Conservation (phyloP, 2,888 invertebrate genomes). For the Mythimna pallens region DNA sequence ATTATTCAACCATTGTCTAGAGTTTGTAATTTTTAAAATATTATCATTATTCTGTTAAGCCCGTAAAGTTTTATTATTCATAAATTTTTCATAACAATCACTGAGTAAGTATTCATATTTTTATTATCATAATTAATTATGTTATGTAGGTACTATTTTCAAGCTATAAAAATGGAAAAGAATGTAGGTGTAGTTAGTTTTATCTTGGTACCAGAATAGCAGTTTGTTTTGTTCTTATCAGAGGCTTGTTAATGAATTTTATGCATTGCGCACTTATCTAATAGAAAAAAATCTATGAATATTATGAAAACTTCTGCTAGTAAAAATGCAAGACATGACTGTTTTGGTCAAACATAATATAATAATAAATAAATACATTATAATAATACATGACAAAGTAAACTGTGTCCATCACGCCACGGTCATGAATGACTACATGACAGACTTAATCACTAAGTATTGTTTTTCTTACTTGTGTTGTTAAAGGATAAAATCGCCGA, state of each 20-base stretch:
- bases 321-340: not conserved
- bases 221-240: constrained; percentile 7
- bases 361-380: too few species aligned
- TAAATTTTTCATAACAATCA: not conserved
- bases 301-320: not conserved
- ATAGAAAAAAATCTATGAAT: not conserved
- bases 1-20: constrained; percentile 4
- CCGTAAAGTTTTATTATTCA: not conserved
- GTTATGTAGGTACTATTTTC: not conserved
- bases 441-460: too few species aligned
- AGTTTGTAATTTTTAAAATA: not conserved
- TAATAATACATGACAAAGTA: too few species aligned
- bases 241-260: not conserved
- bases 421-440: too few species aligned
- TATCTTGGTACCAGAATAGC: constrained; percentile 1
- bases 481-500: too few species aligned
- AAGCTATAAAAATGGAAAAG: not conserved
- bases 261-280: not conserved
- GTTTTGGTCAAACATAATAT: too few species aligned
- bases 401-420: too few species aligned
- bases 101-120: not conserved
- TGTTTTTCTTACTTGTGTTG: too few species aligned
- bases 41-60: too few species aligned
- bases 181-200: not conserved
- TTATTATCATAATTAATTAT: not conserved